Evolutionary conservation across 2,113 vertebrate genomes (phyloP).

Genomic region (Thamnaconus septentrionalis): DNA sequence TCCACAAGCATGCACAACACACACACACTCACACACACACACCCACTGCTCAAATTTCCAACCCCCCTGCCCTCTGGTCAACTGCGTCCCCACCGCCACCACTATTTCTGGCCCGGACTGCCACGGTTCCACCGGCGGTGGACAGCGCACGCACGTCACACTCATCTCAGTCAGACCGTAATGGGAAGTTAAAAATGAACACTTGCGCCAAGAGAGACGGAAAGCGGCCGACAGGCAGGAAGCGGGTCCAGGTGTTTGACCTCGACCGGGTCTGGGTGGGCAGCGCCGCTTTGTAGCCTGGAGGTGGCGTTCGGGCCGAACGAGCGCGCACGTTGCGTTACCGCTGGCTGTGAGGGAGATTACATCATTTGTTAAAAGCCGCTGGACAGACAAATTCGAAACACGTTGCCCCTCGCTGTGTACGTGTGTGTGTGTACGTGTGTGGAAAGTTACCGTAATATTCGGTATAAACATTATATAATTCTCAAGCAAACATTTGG

Average conservation of each 20-base stretch:
- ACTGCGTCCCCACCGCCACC: slow-evolving; percentile 31
- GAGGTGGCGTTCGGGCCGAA: slow-evolving; percentile 29
- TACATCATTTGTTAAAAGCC: slow-evolving; percentile 13
- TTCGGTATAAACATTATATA: neutral
- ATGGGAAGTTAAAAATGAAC: slow-evolving; percentile 53
- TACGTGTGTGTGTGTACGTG: neutral
- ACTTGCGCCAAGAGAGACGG: slow-evolving; percentile 20
- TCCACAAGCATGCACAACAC: slow-evolving; percentile 73
- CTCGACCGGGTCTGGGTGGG: slow-evolving; percentile 30
- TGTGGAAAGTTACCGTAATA: neutral
- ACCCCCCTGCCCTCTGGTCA: slow-evolving; percentile 49
- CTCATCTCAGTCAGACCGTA: slow-evolving; percentile 58
- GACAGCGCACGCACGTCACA: slow-evolving; percentile 71
- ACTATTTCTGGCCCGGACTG: slow-evolving; percentile 77
- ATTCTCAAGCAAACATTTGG: too few species aligned
- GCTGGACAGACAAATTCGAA: slow-evolving; percentile 40
- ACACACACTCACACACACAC: slow-evolving; percentile 33
- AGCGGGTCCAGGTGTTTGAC: slow-evolving; percentile 57
- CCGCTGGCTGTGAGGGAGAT: slow-evolving; percentile 13
- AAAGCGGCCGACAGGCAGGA: slow-evolving; percentile 34
- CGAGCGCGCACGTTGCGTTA: too few species aligned
- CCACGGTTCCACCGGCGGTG: slow-evolving; percentile 43
- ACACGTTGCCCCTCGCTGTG: slow-evolving; percentile 9
- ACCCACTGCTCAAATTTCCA: slow-evolving; percentile 59
- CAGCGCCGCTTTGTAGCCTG: slow-evolving; percentile 28